Conservation (phyloP, 2,113 vertebrate species). For the Oceanites oceanicus region DNA sequence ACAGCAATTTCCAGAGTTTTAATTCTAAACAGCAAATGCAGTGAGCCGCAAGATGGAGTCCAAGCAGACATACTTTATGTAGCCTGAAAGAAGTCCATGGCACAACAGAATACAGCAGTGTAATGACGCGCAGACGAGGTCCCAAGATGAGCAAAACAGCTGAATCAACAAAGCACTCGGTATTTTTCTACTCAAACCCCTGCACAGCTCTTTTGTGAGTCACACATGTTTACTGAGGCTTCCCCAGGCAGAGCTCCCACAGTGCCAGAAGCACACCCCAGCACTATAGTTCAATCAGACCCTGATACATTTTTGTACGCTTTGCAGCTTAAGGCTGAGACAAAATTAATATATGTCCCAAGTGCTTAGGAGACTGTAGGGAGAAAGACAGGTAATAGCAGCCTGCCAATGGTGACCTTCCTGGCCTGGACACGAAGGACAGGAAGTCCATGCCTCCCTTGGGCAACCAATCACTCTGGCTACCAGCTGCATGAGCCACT, state of each 20-base stretch:
- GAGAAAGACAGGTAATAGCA: not conserved
- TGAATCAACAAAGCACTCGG: fast-evolving
- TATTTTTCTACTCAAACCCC: not conserved
- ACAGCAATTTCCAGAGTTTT: not conserved
- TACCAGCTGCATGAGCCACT: not conserved
- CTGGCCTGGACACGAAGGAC: not conserved
- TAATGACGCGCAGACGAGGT: not conserved
- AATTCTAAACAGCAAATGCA: not conserved
- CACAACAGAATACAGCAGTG: fast-evolving
- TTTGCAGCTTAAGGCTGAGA: not conserved
- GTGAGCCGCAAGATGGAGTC: not conserved
- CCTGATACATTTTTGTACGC: fast-evolving
- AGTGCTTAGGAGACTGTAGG: not conserved
- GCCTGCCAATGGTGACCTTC: not conserved
- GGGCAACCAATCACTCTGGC: too few species aligned
- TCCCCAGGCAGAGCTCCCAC: not conserved
- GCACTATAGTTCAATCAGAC: not conserved
- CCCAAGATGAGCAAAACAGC: not conserved
- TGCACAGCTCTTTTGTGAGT: too few species aligned
- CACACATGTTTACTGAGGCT: fast-evolving
- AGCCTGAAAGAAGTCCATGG: not conserved
- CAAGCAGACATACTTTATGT: not conserved
- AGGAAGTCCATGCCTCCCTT: not conserved
- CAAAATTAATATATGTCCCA: not conserved
- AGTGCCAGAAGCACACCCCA: not conserved